Percentiles rank a stretch among this genome's conserved stretches.
These are phyloP conservation scores for Epinotia brunnichana DNA, from an alignment of 2,888 invertebrate genomes.

Conservation along the genomic window DNA sequence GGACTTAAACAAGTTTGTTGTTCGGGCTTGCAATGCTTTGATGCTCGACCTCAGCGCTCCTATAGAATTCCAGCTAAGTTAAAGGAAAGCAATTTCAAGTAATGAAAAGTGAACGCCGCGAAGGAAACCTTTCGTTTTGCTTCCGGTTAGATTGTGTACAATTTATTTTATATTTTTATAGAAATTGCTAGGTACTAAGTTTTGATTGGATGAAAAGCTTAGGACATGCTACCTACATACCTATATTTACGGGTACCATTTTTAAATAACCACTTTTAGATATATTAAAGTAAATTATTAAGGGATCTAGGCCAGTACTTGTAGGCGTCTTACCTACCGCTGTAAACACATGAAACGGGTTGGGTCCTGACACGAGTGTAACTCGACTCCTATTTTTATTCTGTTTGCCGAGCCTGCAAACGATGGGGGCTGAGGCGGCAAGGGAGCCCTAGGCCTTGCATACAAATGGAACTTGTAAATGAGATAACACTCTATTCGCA, in stretches of 20 bases:
- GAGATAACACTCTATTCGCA: conserved; percentile 61
- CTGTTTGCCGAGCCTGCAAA: conserved; percentile 45
- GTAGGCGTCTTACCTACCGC: not conserved
- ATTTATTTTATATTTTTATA: not conserved
- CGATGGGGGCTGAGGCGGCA: conserved; percentile 53
- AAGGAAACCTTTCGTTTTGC: conserved; percentile 16
- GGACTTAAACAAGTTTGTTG: conserved; percentile 2
- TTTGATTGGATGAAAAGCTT: not conserved
- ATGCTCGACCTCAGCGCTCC: conserved; percentile 11
- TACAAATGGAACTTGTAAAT: conserved; percentile 80
- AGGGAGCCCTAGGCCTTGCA: conserved; percentile 74
- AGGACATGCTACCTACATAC: not conserved
- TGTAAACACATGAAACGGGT: conserved; percentile 5
- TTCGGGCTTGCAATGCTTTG: conserved; percentile 25
- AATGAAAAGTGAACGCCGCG: conserved; percentile 14
- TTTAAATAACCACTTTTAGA: not conserved
- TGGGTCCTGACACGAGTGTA: conserved; percentile 9
- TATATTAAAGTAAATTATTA: not conserved
- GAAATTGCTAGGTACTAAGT: not conserved
- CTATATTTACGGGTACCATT: not conserved
- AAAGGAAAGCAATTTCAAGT: conserved; percentile 22
- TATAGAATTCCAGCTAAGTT: conserved; percentile 23
- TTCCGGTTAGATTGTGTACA: conserved; percentile 3
- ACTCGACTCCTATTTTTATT: conserved; percentile 40
- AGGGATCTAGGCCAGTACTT: not conserved